Evolutionary conservation across 2,888 invertebrate genomes (phyloP), one percentile per base, ranked within the genome.

Genomic region (Tiphia femorata): DNA sequence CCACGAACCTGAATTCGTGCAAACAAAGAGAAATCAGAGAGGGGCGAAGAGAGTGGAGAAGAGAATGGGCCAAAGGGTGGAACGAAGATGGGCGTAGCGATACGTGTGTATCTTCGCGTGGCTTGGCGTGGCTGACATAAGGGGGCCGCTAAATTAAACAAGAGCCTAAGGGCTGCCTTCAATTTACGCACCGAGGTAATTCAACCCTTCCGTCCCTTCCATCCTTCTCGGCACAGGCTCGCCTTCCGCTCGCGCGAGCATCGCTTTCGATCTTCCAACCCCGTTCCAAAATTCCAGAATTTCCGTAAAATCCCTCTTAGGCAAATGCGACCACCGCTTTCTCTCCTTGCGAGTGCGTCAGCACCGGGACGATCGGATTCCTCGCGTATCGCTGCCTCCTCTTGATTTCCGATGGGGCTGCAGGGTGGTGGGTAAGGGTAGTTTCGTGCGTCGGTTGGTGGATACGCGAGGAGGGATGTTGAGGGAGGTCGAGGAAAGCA

Each of bases 61-160:
- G 37, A 25, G 17, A 8, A 37, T 30, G 38, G 17, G 47, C n/a
- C n/a, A n/a, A n/a, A n/a, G n/a, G n/a, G n/a, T n/a, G n/a, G n/a
- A n/a, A n/a, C n/a, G n/a, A n/a, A n/a, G n/a, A n/a, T n/a, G n/a
- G 23, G 42, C 42, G 41, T 58, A 40, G 56, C 43, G 42, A 55
- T 61, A 67, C 64, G 62, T 61, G 68, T 71, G 70, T 72, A 70
- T 57, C 60, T 68, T 59, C 55, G 54, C 47, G 43, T n/a, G n/a
- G n/a, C n/a, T n/a, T 40, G 50, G 23, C 60, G 46, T 54, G 58
- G 72, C 66, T 67, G 70, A 67, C 62, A 66, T 58, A 71, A 71
- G 75, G 70, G n/a, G n/a, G 67, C 49, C 70, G 64, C 64, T 68
- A 75, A 76, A 79, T 77, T 79, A 76, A 79, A 77, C 78, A 76